A percentile compares a stretch with the other conserved stretches of the same genome.
Evolutionary conservation across 2,113 vertebrate species (phyloP).

Genomic region (Phrynocephalus versicolor): DNA sequence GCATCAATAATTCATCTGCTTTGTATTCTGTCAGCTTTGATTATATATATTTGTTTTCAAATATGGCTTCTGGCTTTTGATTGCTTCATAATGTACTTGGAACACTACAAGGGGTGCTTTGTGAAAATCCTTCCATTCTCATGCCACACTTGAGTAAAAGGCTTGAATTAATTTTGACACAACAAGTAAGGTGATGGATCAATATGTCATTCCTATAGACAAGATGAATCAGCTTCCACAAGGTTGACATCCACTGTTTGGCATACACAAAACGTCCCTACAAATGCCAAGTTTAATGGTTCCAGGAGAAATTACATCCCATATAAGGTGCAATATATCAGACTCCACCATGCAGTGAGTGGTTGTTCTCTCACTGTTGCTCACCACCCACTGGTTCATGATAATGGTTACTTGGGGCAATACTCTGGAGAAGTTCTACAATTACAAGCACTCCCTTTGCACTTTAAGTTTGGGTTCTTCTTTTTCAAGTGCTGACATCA

Average conservation of each 20-base stretch:
- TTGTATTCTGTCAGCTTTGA: conserved; percentile 23
- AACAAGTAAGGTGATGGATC: conserved; percentile 37
- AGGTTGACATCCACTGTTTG: background rate
- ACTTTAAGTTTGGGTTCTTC: background rate
- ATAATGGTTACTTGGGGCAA: background rate
- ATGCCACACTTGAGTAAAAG: conserved; percentile 30
- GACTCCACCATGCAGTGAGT: background rate
- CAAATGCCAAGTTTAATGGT: background rate
- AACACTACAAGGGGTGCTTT: background rate
- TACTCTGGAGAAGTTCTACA: too few relatives aligned
- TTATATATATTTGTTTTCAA: conserved; percentile 29
- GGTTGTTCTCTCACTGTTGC: background rate
- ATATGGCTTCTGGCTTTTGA: conserved; percentile 17
- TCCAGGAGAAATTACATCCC: background rate
- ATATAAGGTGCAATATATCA: background rate
- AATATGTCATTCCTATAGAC: conserved; percentile 18
- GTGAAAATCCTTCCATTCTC: background rate
- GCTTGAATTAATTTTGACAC: conserved; percentile 41
- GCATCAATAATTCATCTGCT: conserved; percentile 23
- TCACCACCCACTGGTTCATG: background rate
- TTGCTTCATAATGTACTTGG: conserved; percentile 16
- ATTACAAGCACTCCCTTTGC: background rate
- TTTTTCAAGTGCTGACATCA: background rate
- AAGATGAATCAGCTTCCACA: background rate
- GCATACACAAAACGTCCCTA: too few relatives aligned